phyloP scores from a whole-genome alignment of 2,888 invertebrate genomes.

The Exocentrus adspersus region DNA sequence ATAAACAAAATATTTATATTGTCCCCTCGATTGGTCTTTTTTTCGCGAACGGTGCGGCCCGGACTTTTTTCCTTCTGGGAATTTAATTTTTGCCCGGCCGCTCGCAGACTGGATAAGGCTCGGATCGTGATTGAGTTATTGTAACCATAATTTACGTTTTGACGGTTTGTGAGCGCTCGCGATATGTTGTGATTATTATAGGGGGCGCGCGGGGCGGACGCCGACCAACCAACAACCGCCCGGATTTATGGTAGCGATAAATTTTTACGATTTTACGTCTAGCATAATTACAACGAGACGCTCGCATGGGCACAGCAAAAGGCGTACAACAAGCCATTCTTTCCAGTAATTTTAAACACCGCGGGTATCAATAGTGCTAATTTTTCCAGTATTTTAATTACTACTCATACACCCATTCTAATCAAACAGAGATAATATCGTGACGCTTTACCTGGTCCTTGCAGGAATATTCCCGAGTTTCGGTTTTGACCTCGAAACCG shows the following conservation, averaged over 20 bases:
- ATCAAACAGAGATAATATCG: conserved; percentile 25
- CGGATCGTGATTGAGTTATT: conserved; percentile 65
- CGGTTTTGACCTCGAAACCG: no score
- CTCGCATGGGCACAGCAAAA: no score
- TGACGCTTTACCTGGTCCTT: no score
- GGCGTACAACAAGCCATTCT: no score
- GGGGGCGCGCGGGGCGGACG: not conserved
- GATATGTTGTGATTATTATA: conserved; percentile 32
- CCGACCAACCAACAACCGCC: conserved; percentile 10
- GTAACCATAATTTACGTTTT: conserved; percentile 56
- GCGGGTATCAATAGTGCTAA: no score
- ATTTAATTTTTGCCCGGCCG: conserved; percentile 60
- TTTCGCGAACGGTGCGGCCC: conserved; percentile 56
- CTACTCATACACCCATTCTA: conserved; percentile 9
- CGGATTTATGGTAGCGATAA: conserved; percentile 26
- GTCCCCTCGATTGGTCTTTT: conserved; percentile 63
- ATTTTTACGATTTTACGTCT: conserved; percentile 32
- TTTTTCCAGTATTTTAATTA: no score
- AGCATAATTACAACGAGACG: conserved; percentile 32
- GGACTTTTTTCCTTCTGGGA: conserved; percentile 59
- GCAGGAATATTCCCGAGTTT: no score
- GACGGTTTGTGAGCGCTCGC: conserved; percentile 38
- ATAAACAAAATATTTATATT: conserved; percentile 67
- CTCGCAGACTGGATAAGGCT: conserved; percentile 57
- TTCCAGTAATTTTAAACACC: no score